Percentiles rank a stretch among this genome's conserved stretches.
These are phyloP conservation scores for Protophormia terraenovae DNA, from an alignment of 2,888 invertebrate species.

Conservation along the genomic window DNA sequence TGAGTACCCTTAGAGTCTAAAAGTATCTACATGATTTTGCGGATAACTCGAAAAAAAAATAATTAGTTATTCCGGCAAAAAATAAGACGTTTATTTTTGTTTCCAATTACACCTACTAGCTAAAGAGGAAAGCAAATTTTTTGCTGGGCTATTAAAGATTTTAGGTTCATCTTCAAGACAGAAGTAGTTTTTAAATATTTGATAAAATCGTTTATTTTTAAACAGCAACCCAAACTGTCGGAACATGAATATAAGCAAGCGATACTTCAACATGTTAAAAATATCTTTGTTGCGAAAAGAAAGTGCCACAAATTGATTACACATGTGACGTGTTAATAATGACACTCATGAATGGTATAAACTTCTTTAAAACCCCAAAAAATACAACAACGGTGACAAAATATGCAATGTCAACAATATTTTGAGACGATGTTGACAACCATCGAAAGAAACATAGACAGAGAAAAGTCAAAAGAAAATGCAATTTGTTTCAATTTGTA, in stretches of 20 bases:
- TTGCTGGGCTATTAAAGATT: too few relatives aligned
- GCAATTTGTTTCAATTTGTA: neutral
- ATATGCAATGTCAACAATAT: conserved; percentile 4
- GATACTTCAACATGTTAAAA: conserved; percentile 2
- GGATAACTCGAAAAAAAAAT: too few relatives aligned
- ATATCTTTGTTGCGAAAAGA: neutral
- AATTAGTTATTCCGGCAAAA: too few relatives aligned
- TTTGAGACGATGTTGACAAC: neutral
- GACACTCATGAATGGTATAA: conserved; percentile 29
- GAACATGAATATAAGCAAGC: neutral
- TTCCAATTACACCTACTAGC: too few relatives aligned
- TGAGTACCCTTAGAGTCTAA: too few relatives aligned
- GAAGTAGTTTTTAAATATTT: too few relatives aligned
- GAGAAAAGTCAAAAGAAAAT: neutral
- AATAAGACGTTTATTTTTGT: too few relatives aligned
- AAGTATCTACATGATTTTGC: too few relatives aligned
- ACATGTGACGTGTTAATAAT: conserved; percentile 59
- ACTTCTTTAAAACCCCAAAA: conserved; percentile 1
- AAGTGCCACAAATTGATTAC: conserved; percentile 45
- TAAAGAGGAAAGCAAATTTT: too few relatives aligned
- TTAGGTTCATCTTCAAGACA: too few relatives aligned
- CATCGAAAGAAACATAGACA: neutral
- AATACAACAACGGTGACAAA: neutral
- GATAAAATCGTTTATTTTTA: too few relatives aligned
- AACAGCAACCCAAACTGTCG: too few relatives aligned